Evolutionary conservation across 2,888 invertebrate species (phyloP).

Genomic region (Cinara cedri): DNA sequence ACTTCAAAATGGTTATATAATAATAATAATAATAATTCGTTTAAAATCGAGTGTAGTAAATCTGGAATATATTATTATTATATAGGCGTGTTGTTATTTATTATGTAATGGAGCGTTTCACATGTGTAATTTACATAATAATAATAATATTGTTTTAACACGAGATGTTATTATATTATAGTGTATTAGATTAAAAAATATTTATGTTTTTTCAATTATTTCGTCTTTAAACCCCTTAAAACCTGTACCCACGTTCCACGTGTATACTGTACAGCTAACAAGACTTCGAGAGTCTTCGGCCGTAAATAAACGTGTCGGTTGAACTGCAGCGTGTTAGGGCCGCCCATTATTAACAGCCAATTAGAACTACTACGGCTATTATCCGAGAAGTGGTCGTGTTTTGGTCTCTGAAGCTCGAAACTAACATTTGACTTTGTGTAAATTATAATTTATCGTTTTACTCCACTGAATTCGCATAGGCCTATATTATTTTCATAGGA

Average conservation of each 20-base stretch:
- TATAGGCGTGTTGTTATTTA: no score
- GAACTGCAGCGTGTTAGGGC: neutral
- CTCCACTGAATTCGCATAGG: no score
- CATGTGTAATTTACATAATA: neutral
- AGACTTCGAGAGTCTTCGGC: neutral
- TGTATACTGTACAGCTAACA: no score
- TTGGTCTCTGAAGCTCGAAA: neutral
- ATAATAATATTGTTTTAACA: neutral
- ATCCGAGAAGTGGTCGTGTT: slow-evolving; percentile 1
- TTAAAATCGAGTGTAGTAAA: neutral
- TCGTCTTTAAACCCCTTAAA: no score
- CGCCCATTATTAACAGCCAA: slow-evolving; percentile 31
- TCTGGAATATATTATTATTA: no score
- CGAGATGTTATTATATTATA: no score
- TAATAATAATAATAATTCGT: no score
- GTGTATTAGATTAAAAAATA: neutral
- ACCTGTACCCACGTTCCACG: no score
- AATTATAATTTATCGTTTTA: neutral
- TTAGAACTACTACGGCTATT: neutral
- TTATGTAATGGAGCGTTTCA: neutral
- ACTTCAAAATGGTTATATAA: neutral
- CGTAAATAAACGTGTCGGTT: slow-evolving; percentile 6
- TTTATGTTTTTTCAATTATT: neutral
- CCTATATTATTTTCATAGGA: no score
- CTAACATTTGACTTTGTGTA: neutral